phyloP scores from a whole-genome alignment of 1,140 invertebrate species.

The Cepaea nemoralis region DNA sequence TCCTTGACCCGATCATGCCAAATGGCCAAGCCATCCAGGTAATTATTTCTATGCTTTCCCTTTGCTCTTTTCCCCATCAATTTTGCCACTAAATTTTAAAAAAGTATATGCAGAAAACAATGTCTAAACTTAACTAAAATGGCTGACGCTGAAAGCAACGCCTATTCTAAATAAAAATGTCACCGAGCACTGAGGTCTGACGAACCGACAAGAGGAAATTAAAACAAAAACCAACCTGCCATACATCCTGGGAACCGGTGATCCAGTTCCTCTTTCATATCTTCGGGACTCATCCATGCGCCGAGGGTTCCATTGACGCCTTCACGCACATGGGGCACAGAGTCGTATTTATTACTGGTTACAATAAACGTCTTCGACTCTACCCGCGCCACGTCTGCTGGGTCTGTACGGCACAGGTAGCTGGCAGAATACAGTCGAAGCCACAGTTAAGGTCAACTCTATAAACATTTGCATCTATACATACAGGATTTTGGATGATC shows the following conservation, averaged over 20 bases:
- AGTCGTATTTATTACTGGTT: constrained; percentile 84
- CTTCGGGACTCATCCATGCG: constrained; percentile 91
- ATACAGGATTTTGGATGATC: too few species aligned
- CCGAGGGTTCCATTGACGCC: constrained; percentile 78
- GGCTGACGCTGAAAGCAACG: too few species aligned
- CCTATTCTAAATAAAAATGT: too few species aligned
- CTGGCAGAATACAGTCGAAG: constrained; percentile 74
- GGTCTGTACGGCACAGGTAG: constrained; percentile 94
- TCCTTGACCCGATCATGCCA: too few species aligned
- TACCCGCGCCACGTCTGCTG: constrained; percentile 95
- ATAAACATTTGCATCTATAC: too few species aligned
- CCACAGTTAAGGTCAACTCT: too few species aligned
- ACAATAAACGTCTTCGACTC: constrained; percentile 96
- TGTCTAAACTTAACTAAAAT: background rate
- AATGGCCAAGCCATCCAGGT: too few species aligned
- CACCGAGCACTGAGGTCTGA: too few species aligned
- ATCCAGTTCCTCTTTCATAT: constrained; percentile 85
- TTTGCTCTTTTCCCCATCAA: too few species aligned
- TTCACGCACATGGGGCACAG: constrained; percentile 80
- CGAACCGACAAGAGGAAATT: too few species aligned
- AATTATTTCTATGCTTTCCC: too few species aligned
- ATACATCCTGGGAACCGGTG: constrained; percentile 92
- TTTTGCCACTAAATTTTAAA: too few species aligned
- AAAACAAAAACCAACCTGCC: constrained; percentile 14
- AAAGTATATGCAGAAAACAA: background rate